Evolutionary conservation across 92 coral and sea anemone species (phyloP).

Genomic region (Phenganax subtilis): DNA sequence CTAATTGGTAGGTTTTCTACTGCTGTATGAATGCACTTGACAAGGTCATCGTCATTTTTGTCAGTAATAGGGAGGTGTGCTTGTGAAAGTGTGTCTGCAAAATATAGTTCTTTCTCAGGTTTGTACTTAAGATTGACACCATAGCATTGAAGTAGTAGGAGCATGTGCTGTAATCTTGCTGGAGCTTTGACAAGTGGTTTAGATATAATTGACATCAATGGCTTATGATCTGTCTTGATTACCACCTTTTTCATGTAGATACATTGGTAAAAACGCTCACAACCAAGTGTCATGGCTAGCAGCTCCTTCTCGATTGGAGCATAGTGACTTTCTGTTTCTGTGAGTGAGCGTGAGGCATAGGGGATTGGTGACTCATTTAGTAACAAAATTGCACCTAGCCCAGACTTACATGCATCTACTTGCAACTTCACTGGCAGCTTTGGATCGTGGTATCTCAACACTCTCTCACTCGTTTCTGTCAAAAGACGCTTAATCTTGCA

Average conservation of each 20-base stretch:
- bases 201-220: conserved; percentile 15
- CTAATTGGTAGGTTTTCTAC: conserved; percentile 11
- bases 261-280: conserved; percentile 30
- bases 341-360: conserved; percentile 40
- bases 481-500: conserved; percentile 37
- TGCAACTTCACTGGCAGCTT: conserved; percentile 34
- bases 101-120: neutral
- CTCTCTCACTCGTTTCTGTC: conserved; percentile 34
- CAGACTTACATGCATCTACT: conserved; percentile 47
- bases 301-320: conserved; percentile 42
- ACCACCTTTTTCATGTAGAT: neutral
- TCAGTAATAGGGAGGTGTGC: neutral
- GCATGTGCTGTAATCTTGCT: conserved; percentile 25
- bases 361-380: conserved; percentile 25
- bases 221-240: conserved; percentile 21
- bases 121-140: neutral
- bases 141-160: conserved; percentile 21
- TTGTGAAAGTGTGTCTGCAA: neutral
- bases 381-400: conserved; percentile 23
- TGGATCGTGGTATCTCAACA: conserved; percentile 36
- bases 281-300: conserved; percentile 38
- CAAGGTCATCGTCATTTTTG: conserved; percentile 5
- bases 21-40: neutral
- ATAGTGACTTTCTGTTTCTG: conserved; percentile 39
- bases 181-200: conserved; percentile 19